Base-by-base conservation (phyloP, 2,888 invertebrate species). In the Minunthozetes semirufus region DNA sequence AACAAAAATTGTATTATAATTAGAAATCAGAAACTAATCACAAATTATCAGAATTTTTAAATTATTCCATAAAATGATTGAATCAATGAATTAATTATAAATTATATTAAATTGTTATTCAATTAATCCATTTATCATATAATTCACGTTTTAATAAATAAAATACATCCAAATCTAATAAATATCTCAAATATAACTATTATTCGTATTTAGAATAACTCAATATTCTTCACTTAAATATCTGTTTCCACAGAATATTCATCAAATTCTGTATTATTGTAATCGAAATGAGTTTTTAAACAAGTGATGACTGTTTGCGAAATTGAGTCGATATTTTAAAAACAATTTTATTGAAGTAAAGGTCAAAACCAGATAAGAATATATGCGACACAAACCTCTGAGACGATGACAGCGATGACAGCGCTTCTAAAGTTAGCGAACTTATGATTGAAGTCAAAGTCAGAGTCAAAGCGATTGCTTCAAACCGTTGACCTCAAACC, bases 401-500 rank as follows among this genome's bases (percentile, higher is more conserved):
- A 17, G 48, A 48, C 48, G n/a, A 17, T 13, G 48, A 48, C 48
- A 48, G 17, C 48, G 48, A 48, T 11, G 48, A 15, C 48, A 48
- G n/a, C 48, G 4, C 48, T 48, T 11, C 17, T 19, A 22, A 59
- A 63, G 61, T 63, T 29, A 63, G 27, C 29, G 29, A 63, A 63
- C 61, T 56, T 22, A 17, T 9, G 56, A 56, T 19, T 48, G 48
- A 48, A 13, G 13, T 17, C 48, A 48, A 17, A 48, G 48, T 48
- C 48, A 17, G 48, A 48, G 48, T 48, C 48, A 17, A 13, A 48
- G 48, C 48, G 6, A 56, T 56, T 22, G 56, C n/a, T 56, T 15
- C 25, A 56, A 56, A 56, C 56, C 56, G 56, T 56, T 56, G 56
- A 56, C 56, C 56, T 25, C 25, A 25, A 48, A 48, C 48, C 48